Base-by-base conservation (phyloP, 2,888 invertebrate species). In the Agonopterix subpropinquella region DNA sequence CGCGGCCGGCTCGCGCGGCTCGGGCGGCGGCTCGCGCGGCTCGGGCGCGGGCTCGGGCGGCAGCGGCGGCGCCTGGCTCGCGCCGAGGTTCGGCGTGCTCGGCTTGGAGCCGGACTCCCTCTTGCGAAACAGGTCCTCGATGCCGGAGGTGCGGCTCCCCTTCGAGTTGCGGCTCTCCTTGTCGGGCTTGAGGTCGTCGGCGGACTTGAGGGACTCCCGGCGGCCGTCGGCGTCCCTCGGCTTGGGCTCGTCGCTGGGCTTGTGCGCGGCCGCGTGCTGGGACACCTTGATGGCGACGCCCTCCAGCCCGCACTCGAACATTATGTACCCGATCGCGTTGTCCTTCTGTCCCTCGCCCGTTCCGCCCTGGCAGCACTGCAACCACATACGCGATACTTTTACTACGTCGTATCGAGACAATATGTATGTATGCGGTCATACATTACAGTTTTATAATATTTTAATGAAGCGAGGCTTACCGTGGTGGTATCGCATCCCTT, bases 221-320 rank as follows among this genome's bases (percentile, higher is more conserved):
- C 56, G 79, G 47, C 85, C 89, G 7, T 65, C 62, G 45, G 74
- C 69, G 4, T 61, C 50, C 3, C 67, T 70, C 5, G 61, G 51
- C 4, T n/a, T n/a, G 10, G 67, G 71, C 59, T 82, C 82, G 58
- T 90, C 90, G 43, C 92, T 91, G 43, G 92, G 92, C 0, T 92
- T 91, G 64, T 95, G 94, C 52, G 94, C 93, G 66, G 94, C 93
- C 0, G 94, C 94, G 60, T 94, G 92, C 62, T 94, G 93, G 36
- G 83, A 81, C 4, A 90, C 89, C 72, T 96, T 96, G 11, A 98
- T 90, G 8, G 93, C 92, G 11, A 98, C 94, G 1, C 96, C 96
- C 83, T 98, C 98, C 37, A 98, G 83, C 0, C 98, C 98, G 71
- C 96, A 96, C 80, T 98, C 98, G 70, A 97, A 97, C 98, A 98